These are phyloP conservation scores for Thaumetopoea pityocampa DNA, from an alignment of 1,140 invertebrate genomes.

Conservation along the genomic window DNA sequence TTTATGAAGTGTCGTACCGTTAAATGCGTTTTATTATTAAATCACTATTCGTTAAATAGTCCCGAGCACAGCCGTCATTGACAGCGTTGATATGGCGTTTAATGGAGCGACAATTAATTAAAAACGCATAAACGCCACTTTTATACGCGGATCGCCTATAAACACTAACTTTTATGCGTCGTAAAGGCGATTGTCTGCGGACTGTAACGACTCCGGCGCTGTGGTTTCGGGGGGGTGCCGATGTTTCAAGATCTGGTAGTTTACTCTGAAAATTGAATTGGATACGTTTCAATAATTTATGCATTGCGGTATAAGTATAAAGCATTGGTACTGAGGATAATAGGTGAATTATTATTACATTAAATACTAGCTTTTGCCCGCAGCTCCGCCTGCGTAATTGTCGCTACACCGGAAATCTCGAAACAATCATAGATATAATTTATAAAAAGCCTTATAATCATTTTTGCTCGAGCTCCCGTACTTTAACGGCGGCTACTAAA, in stretches of 20 bases:
- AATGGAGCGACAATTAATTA: conserved; percentile 73
- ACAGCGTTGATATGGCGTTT: conserved; percentile 64
- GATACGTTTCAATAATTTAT: no score
- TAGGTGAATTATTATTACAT: no score
- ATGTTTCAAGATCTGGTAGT: conserved; percentile 1
- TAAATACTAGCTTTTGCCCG: no score
- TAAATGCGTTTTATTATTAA: conserved; percentile 63
- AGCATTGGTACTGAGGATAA: no score
- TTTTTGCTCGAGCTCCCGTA: no score
- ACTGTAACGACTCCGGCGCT: conserved; percentile 54
- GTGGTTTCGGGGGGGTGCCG: conserved; percentile 24
- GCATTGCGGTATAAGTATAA: no score
- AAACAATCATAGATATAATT: no score
- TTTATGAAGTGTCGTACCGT: conserved; percentile 57
- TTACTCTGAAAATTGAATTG: no score
- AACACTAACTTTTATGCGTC: conserved; percentile 77
- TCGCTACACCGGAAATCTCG: no score
- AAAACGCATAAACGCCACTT: conserved; percentile 74
- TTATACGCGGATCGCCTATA: conserved; percentile 72
- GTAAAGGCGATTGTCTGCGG: conserved; percentile 74
- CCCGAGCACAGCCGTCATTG: conserved; percentile 46
- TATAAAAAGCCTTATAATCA: no score
- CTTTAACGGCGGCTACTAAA: no score
- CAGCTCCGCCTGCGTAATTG: no score
- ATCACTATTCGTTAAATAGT: conserved; percentile 61